A percentile compares a stretch with the other conserved stretches of the same genome.
These are phyloP conservation scores for Probosciger aterrimus DNA, from an alignment of 2,113 vertebrate species.

Conservation along the genomic window DNA sequence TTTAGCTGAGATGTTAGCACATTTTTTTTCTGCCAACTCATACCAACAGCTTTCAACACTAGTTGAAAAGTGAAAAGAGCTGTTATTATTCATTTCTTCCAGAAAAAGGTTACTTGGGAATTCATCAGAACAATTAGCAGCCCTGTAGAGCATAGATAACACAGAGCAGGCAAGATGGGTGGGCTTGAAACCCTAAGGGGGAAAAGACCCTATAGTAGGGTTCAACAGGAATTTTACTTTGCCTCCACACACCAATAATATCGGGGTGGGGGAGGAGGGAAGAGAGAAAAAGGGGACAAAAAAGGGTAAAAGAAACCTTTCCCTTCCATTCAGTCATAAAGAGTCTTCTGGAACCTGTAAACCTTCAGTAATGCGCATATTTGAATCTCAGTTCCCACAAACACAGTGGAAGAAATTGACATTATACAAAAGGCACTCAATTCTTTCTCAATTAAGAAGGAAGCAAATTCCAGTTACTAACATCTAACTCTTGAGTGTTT, in stretches of 20 bases:
- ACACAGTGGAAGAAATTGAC: neutral
- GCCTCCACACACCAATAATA: neutral
- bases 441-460: neutral
- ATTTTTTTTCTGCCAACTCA: neutral
- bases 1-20: neutral
- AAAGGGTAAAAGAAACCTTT: neutral
- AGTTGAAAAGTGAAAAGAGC: neutral
- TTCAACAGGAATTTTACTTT: neutral
- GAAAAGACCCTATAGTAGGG: neutral
- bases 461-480: neutral
- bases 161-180: neutral
- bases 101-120: neutral
- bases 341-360: neutral
- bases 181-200: neutral
- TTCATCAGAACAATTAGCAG: neutral
- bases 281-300: neutral
- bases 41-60: constrained; percentile 2
- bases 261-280: neutral
- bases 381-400: neutral
- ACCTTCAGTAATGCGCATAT: neutral
- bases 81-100: neutral
- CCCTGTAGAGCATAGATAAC: accelerated
- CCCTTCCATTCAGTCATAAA: neutral
- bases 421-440: neutral
- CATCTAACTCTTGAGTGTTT: neutral